Conservation (phyloP, 2,797 vertebrate species). For the Alca torda region DNA sequence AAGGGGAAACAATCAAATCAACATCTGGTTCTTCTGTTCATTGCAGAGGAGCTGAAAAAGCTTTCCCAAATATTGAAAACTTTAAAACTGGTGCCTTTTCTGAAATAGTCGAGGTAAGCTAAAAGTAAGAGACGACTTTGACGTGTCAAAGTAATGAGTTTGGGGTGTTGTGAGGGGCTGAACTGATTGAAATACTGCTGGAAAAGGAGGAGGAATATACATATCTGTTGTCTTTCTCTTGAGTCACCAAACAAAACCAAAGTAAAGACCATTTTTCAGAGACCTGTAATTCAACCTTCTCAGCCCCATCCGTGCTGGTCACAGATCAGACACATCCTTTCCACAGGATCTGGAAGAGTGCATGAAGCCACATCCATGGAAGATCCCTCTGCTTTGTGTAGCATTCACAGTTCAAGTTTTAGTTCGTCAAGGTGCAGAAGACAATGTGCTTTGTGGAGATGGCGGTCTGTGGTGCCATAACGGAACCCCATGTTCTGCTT, state of each 20-base stretch:
- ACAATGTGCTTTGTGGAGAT: neutral
- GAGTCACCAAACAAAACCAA: neutral
- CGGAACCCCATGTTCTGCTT: neutral
- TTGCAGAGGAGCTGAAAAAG: neutral
- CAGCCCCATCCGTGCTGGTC: neutral
- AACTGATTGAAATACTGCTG: neutral
- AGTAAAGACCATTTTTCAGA: neutral
- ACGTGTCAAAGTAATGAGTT: neutral
- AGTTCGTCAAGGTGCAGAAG: neutral
- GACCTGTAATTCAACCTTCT: neutral
- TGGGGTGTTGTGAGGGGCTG: neutral
- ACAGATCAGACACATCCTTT: neutral
- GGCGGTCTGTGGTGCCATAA: neutral
- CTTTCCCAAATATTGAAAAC: neutral
- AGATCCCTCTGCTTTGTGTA: neutral
- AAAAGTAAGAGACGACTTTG: neutral
- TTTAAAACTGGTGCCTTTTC: neutral
- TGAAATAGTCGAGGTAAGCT: neutral
- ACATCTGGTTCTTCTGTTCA: neutral
- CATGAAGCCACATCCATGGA: neutral
- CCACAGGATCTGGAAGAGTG: neutral
- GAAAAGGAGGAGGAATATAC: neutral
- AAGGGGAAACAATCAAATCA: neutral
- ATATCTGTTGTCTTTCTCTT: neutral
- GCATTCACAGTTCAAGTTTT: neutral